These are phyloP conservation scores for Lasioglossum morio DNA, from an alignment of 2,888 invertebrate species.

Conservation along the genomic window DNA sequence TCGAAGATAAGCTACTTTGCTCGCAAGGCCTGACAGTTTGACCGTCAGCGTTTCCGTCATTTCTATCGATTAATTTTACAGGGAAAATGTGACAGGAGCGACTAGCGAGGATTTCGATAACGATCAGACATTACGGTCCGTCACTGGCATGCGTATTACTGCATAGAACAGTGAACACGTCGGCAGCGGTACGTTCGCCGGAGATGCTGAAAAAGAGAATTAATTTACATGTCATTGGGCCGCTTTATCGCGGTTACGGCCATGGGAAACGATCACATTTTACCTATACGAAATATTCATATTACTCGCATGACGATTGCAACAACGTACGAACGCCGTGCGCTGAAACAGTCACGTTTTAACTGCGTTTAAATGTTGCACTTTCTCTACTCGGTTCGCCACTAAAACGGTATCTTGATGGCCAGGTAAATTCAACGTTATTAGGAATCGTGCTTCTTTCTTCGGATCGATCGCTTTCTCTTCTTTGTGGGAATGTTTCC, in stretches of 20 bases:
- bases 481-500: neutral
- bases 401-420: constrained; percentile 13
- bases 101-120: constrained; percentile 30
- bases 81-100: constrained; percentile 6
- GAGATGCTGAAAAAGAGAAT: constrained; percentile 22
- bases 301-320: neutral
- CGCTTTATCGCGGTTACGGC: neutral
- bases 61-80: constrained; percentile 26
- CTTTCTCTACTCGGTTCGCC: neutral
- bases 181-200: neutral
- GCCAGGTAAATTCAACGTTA: constrained; percentile 9
- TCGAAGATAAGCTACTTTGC: constrained; percentile 19
- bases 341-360: neutral
- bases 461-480: neutral
- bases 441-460: neutral
- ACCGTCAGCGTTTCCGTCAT: constrained; percentile 13
- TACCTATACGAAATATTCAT: constrained; percentile 14
- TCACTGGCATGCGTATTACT: constrained; percentile 7
- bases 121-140: constrained; percentile 10
- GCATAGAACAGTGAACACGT: constrained; percentile 4
- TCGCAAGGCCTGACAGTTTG: neutral
- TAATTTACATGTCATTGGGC: constrained; percentile 26
- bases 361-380: constrained; percentile 15
- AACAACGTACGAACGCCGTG: neutral
- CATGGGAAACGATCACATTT: constrained; percentile 11